phyloP scores from a whole-genome alignment of 2,888 invertebrate species.

The Pristionchus maxplancki region DNA sequence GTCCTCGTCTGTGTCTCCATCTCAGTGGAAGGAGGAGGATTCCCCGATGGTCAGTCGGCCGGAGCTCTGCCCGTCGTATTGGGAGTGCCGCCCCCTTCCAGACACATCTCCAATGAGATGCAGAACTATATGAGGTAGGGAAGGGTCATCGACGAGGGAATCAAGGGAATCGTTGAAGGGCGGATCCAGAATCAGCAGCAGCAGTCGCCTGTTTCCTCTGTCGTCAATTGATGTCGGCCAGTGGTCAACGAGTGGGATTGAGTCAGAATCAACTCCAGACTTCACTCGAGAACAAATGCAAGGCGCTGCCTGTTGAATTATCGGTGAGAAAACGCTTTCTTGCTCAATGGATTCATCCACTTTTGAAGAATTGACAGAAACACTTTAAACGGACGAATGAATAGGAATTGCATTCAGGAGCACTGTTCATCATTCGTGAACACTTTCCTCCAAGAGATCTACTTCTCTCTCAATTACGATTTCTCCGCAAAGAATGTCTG shows the following conservation, averaged over 20 bases:
- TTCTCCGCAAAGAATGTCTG: slow-evolving; percentile 69
- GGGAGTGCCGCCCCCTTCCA: neutral
- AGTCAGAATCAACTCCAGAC: slow-evolving; percentile 67
- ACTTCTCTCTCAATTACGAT: slow-evolving; percentile 71
- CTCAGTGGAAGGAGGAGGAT: neutral
- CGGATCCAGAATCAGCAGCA: slow-evolving; percentile 47
- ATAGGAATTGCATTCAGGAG: slow-evolving; percentile 59
- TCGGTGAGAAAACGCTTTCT: slow-evolving; percentile 62
- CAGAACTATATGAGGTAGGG: slow-evolving; percentile 40
- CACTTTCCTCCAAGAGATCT: slow-evolving; percentile 71
- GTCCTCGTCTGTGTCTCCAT: slow-evolving; percentile 7
- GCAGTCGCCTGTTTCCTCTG: slow-evolving; percentile 70
- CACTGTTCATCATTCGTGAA: slow-evolving; percentile 70
- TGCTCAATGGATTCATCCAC: neutral
- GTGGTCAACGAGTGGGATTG: slow-evolving; percentile 69
- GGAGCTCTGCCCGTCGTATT: slow-evolving; percentile 27
- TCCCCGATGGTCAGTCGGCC: slow-evolving; percentile 6
- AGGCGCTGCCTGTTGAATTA: slow-evolving; percentile 64
- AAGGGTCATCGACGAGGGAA: too few relatives aligned
- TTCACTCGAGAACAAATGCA: slow-evolving; percentile 68
- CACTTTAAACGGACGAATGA: slow-evolving; percentile 39
- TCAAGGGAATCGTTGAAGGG: neutral
- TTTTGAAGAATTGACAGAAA: neutral
- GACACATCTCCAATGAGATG: slow-evolving; percentile 31
- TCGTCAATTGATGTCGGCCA: slow-evolving; percentile 68